phyloP scores from a whole-genome alignment of 2,113 vertebrate genomes.

The Chaenocephalus aceratus region DNA sequence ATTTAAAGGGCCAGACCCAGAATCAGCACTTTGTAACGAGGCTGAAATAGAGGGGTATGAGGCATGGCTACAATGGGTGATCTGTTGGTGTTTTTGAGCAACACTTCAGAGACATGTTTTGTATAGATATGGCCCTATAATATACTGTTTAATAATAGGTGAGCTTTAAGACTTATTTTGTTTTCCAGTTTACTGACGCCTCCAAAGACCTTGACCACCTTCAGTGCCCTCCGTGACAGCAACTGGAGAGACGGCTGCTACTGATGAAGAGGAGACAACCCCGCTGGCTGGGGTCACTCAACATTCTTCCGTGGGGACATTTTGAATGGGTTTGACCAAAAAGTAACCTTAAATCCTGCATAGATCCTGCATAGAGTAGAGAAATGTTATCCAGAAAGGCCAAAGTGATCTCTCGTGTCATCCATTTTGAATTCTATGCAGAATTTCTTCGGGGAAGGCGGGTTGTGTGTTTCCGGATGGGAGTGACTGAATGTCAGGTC shows the following conservation, averaged over 20 bases:
- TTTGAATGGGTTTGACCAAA: conserved; percentile 38
- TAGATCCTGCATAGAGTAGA: conserved; percentile 47
- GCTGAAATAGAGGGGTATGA: no score
- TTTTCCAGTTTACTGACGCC: conserved; percentile 90
- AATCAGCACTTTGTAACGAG: no score
- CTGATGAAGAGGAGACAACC: conserved; percentile 75
- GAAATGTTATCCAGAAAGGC: neutral
- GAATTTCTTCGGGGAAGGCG: conserved; percentile 48
- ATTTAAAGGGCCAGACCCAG: no score
- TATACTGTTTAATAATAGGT: no score
- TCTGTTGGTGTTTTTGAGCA: no score
- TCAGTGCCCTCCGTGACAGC: conserved; percentile 90
- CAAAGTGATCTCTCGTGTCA: neutral
- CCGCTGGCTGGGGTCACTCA: conserved; percentile 88
- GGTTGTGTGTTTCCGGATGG: conserved; percentile 18
- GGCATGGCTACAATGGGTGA: no score
- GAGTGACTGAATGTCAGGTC: neutral
- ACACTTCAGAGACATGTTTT: no score
- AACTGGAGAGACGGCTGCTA: conserved; percentile 95
- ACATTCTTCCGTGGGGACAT: neutral
- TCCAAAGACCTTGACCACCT: conserved; percentile 91
- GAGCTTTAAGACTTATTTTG: neutral
- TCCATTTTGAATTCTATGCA: conserved; percentile 54
- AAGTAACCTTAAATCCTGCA: conserved; percentile 33
- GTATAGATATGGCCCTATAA: no score